A percentile compares a stretch with the other conserved stretches of the same genome.
phyloP scores from a whole-genome alignment of 2,113 vertebrate species.

The Canis aureus region DNA sequence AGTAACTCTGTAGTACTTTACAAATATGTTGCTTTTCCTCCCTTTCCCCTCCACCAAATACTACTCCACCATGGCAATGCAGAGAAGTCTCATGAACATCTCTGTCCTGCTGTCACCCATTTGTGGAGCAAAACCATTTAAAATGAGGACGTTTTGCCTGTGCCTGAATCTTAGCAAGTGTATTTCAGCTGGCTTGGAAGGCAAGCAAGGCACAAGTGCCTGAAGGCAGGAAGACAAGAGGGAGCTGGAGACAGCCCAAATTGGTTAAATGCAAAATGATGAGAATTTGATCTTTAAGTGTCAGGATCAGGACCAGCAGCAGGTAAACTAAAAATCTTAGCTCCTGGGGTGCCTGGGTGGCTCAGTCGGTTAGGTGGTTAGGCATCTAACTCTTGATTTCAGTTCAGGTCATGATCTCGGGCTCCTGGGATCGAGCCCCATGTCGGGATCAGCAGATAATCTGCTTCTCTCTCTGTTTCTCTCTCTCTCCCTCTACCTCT shows the following conservation, averaged over 20 bases:
- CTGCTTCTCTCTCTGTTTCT: not conserved
- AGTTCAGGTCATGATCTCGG: not conserved
- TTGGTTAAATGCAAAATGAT: not conserved
- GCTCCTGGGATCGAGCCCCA: not conserved
- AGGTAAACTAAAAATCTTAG: slow-evolving; percentile 9
- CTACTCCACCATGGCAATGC: not conserved
- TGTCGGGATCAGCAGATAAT: not conserved
- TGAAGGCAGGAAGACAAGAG: not conserved
- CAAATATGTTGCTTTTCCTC: not conserved
- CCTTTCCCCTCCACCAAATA: not conserved
- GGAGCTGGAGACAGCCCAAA: not conserved
- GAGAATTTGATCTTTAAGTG: not conserved
- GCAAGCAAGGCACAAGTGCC: not conserved
- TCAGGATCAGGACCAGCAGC: slow-evolving; percentile 3
- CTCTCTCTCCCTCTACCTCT: not conserved
- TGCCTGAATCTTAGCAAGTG: not conserved
- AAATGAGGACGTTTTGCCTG: not conserved
- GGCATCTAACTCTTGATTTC: not conserved
- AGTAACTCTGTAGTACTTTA: not conserved
- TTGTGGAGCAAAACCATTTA: not conserved
- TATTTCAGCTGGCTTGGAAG: slow-evolving; percentile 1
- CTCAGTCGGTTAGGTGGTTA: not conserved
- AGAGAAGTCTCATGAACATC: not conserved
- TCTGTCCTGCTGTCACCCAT: not conserved
- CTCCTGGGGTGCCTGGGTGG: not conserved